Base-by-base conservation (phyloP, 2,113 vertebrate species). In the Andinoacara biseriatus region DNA sequence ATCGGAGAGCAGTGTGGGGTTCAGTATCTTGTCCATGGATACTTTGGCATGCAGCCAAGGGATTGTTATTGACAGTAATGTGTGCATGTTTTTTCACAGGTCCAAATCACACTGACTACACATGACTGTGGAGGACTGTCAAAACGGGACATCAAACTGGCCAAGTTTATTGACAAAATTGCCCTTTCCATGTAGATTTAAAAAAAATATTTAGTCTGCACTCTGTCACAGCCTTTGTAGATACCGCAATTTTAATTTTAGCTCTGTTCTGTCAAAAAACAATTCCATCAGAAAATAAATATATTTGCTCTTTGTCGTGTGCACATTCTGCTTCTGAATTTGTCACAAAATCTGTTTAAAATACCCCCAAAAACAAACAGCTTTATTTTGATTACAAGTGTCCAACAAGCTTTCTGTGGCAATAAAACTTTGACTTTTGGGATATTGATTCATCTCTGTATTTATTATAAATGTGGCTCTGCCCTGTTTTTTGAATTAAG, bases 51-150 rank as follows among this genome's bases (percentile, higher is more conserved):
- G 26, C 26, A 26, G 26, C 26, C 26, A 26, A 26, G 26, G 26
- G 2, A 2, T 26, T 3, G 26, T 26, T 33, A 49, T 67, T 67
- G 40, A 18, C 22, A 60, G 35, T 7, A 10, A 4, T 24, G 26
- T 58, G 1, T 58, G 33, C 54, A 3, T 67, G 31, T 91, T 18
- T 86, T 63, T 63, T 62, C 80, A 74, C 94, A 99, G 98, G 97
- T 99, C 87, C 98, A 98, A 93, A 97, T 99, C 84, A 99, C 98
- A 9, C 90, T 99, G 86, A 97, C 96, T 2, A 98, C 98, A 5
- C 98, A 99, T 0, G 97, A 98, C 94, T 97, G 95, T 1, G 97
- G 97, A 22, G 97, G 96, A 5, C 92, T 99, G 80, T 98, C 97
- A 24, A 97, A 96, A 86, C 96, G 96, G 87, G 98, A 99, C 3